phyloP scores from a whole-genome alignment of 1,140 invertebrate species.

The Atta colombica region DNA sequence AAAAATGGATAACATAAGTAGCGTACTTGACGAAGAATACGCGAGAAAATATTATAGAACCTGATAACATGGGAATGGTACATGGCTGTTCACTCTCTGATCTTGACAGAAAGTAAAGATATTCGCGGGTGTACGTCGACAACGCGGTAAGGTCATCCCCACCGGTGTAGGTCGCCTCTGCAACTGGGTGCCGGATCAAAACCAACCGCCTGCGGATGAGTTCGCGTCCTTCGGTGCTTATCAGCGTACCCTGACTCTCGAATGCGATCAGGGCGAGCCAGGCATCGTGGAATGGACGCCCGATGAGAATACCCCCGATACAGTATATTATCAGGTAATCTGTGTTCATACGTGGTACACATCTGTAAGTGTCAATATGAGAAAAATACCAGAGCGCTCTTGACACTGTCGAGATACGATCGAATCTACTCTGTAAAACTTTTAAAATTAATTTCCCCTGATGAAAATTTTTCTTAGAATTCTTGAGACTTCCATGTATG shows the following conservation, averaged over 20 bases:
- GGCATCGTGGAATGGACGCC: slow-evolving; percentile 96
- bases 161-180: slow-evolving; percentile 93
- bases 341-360: no score
- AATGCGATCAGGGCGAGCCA: slow-evolving; percentile 94
- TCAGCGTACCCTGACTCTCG: slow-evolving; percentile 93
- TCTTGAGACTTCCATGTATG: no score
- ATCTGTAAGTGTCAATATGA: no score
- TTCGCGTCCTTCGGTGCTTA: slow-evolving; percentile 95
- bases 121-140: slow-evolving; percentile 92
- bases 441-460: no score
- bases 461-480: no score
- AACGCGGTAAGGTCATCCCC: slow-evolving; percentile 90
- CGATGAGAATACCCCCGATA: slow-evolving; percentile 94
- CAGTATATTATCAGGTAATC: slow-evolving; percentile 95
- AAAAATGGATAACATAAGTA: no score
- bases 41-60: no score
- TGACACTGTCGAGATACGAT: no score
- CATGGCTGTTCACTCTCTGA: background rate
- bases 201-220: slow-evolving; percentile 91
- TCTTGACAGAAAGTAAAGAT: slow-evolving; percentile 90
- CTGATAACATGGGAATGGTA: background rate
- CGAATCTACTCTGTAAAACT: no score
- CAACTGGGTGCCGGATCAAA: slow-evolving; percentile 93
- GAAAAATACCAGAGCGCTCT: no score
- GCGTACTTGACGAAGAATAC: no score